Conservation (phyloP, 1,140 invertebrate genomes). For the Heliconius hermathena region DNA sequence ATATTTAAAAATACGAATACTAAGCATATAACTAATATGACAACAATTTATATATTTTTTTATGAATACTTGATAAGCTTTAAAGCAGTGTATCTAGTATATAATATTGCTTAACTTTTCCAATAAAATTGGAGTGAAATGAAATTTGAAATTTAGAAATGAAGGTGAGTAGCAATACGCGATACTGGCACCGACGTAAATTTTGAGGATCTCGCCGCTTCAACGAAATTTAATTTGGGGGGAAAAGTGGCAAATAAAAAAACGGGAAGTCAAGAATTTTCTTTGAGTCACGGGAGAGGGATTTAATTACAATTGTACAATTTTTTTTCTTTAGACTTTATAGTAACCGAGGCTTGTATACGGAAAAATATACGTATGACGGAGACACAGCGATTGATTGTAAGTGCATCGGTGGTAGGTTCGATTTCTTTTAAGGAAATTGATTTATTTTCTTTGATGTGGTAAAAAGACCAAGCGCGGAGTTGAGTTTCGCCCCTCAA, state of each 20-base stretch:
- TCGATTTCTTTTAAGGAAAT: no score
- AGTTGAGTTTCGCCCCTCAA: no score
- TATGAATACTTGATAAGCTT: not conserved
- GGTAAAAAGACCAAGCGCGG: no score
- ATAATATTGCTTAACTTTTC: constrained; percentile 64
- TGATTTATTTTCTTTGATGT: no score
- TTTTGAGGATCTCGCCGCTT: constrained; percentile 31
- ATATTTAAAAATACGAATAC: no score
- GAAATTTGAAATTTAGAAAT: constrained; percentile 65
- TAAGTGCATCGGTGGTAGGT: no score
- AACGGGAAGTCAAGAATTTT: not conserved
- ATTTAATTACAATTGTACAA: constrained; percentile 26
- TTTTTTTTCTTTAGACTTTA: not conserved
- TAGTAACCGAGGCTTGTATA: no score
- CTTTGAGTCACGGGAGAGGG: constrained; percentile 14
- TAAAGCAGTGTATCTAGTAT: constrained; percentile 32
- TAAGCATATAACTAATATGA: no score
- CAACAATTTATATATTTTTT: no score
- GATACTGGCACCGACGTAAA: constrained; percentile 26
- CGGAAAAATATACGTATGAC: no score
- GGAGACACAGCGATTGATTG: no score
- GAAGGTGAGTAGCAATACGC: constrained; percentile 57
- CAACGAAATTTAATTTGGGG: constrained; percentile 31
- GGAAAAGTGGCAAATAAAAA: constrained; percentile 16
- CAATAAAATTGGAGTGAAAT: constrained; percentile 72